Evolutionary conservation across 64 coral and sea anemone genomes (phyloP), one percentile per base, ranked within the genome.

Genomic region (Pocillopora damicornis): DNA sequence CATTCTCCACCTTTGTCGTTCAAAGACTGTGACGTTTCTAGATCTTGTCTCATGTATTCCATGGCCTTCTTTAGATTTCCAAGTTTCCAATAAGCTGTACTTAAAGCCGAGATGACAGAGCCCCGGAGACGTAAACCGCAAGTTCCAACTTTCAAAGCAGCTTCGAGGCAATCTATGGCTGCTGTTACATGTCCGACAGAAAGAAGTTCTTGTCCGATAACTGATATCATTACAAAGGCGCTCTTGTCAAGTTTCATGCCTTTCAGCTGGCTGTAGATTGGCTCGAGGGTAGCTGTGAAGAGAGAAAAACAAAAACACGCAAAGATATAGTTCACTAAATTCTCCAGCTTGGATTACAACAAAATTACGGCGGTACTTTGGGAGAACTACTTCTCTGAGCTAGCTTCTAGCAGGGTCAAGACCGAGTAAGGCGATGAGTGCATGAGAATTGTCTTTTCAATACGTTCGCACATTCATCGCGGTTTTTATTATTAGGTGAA

Each of bases 221-320:
- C 90, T 22, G 97, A 99, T 71, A 99, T 95, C 82, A 99, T 90
- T 9, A 99, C 97, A 79, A 99, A 99, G 12, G 97, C 88, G 35
- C 88, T 99, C 57, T 94, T 90, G 74, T 99, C 97, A 51, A 99
- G 75, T 76, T 93, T 94, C 90, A 99, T 95, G 17, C 91, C 92
- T 22, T 90, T 87, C 15, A 99, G 88, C 45, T 92, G 97, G 62
- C 66, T 71, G 75, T 89, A 90, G 75, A 93, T 95, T 72, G 90
- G 91, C 59, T 92, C 75, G 14, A 94, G 89, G 45, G 92, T 89
- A 25, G 71, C 95, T 98, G 76, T 76, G 26, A 73, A 89, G 58
- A 79, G 22, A 73, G 61, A 37, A 15, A 4, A 85, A 71, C 22
- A 66, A 23, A 83, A 71, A 71, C 5, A 11, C 8, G n/a, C 22